A percentile compares a stretch with the other conserved stretches of the same genome.
These are phyloP conservation scores for Hippocampus zosterae DNA, from an alignment of 2,113 vertebrate species.

Conservation along the genomic window DNA sequence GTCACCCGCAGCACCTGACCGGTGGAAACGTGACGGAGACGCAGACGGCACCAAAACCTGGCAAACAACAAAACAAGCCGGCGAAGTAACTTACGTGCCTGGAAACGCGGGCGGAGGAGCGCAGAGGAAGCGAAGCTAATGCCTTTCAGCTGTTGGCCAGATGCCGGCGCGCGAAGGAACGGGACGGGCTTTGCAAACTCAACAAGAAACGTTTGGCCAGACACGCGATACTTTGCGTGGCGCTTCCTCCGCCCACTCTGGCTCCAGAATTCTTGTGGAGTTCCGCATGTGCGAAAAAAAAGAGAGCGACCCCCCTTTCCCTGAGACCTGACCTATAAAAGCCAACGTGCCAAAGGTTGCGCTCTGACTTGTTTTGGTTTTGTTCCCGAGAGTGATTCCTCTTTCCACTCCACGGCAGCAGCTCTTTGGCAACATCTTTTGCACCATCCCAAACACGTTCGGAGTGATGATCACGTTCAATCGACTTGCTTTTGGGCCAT, in stretches of 20 bases:
- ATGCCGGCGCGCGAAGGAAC: slow-evolving; percentile 60
- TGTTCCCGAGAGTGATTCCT: background rate
- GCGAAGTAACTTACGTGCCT: slow-evolving; percentile 58
- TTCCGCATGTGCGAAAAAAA: slow-evolving; percentile 22
- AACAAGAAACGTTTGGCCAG: slow-evolving; percentile 52
- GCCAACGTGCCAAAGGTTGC: slow-evolving; percentile 30
- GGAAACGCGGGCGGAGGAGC: slow-evolving; percentile 53
- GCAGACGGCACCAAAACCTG: slow-evolving; percentile 29
- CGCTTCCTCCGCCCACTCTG: slow-evolving; percentile 61
- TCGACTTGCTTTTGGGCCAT: background rate
- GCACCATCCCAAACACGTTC: slow-evolving; percentile 10
- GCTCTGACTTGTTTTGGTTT: slow-evolving; percentile 30
- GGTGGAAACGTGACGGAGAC: slow-evolving; percentile 11
- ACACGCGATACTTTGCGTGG: slow-evolving; percentile 64
- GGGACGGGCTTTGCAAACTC: slow-evolving; percentile 54
- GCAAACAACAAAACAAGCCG: slow-evolving; percentile 43
- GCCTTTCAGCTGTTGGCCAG: slow-evolving; percentile 77
- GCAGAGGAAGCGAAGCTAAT: slow-evolving; percentile 71
- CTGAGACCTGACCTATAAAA: slow-evolving; percentile 46
- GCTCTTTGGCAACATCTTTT: slow-evolving; percentile 12
- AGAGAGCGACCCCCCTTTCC: slow-evolving; percentile 31
- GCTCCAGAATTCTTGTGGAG: slow-evolving; percentile 32
- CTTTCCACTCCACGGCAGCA: slow-evolving; percentile 3
- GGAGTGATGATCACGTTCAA: background rate
- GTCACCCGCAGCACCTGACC: slow-evolving; percentile 12